Percentiles rank a stretch among this genome's conserved stretches.
Conservation (phyloP, 2,113 vertebrate species). For the Syngnathus scovelli region DNA sequence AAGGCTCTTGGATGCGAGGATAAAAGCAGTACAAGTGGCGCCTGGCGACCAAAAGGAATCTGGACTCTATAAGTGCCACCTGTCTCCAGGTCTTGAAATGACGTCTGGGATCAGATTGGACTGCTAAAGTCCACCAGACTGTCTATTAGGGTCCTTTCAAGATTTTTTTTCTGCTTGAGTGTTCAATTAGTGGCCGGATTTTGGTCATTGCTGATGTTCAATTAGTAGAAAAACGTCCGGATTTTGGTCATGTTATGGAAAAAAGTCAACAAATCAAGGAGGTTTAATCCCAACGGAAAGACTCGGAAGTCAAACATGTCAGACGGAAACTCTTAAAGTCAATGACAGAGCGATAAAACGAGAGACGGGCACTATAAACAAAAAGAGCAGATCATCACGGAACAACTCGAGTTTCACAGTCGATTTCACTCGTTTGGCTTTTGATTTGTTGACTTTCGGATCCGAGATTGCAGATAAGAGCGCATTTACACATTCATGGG, state of each 20-base stretch:
- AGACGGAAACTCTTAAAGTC: conserved; percentile 22
- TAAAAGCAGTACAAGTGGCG: conserved; percentile 32
- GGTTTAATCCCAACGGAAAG: conserved; percentile 6
- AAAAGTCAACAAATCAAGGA: conserved; percentile 16
- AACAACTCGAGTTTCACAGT: conserved; percentile 8
- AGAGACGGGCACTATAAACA: conserved; percentile 29
- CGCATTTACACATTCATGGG: conserved; percentile 1
- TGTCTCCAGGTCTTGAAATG: conserved; percentile 20
- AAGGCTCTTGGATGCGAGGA: conserved; percentile 44
- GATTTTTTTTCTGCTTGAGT: conserved; percentile 37
- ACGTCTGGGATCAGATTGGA: conserved; percentile 16
- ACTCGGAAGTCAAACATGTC: conserved; percentile 16
- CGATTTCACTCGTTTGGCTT: conserved; percentile 22
- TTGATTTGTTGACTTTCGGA: conserved; percentile 43
- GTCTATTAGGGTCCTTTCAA: conserved; percentile 27
- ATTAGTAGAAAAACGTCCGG: not conserved
- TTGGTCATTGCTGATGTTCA: too few relatives aligned
- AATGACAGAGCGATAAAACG: conserved; percentile 25
- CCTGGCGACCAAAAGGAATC: not conserved
- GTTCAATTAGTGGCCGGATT: conserved; percentile 43
- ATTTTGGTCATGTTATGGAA: not conserved
- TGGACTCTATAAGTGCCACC: conserved; percentile 11
- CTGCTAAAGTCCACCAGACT: conserved; percentile 11
- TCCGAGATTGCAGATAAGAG: not conserved
- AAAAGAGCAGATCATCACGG: conserved; percentile 20